Percentiles rank a stretch among this genome's conserved stretches.
These are phyloP conservation scores for Drosophila formosana DNA, from an alignment of 2,888 invertebrate species.

Conservation along the genomic window DNA sequence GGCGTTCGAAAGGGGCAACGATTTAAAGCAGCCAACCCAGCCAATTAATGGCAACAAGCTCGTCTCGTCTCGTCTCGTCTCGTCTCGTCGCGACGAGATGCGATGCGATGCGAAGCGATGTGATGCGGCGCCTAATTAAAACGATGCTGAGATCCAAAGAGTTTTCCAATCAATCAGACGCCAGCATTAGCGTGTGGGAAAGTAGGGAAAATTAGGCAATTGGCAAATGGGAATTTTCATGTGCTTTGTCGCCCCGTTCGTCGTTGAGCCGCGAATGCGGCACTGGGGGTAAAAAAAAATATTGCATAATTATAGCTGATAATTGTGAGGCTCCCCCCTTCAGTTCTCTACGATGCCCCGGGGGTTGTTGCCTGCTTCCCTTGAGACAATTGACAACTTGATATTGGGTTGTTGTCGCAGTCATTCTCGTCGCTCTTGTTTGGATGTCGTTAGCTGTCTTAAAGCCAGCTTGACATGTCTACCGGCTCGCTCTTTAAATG, in stretches of 20 bases:
- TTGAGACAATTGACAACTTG: constrained; percentile 67
- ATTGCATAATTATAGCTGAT: constrained; percentile 79
- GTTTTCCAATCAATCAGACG: constrained; percentile 79
- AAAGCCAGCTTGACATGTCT: constrained; percentile 71
- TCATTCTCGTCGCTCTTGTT: constrained; percentile 34
- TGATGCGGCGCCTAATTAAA: constrained; percentile 67
- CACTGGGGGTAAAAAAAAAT: constrained; percentile 24
- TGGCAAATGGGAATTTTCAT: constrained; percentile 63
- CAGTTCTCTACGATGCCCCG: constrained; percentile 13
- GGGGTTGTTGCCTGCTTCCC: constrained; percentile 64
- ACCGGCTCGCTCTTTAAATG: constrained; percentile 48
- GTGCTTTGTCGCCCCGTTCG: constrained; percentile 28
- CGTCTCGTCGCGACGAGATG: background rate
- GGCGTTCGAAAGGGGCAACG: constrained; percentile 26
- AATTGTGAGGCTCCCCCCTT: constrained; percentile 54
- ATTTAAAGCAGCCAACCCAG: constrained; percentile 67
- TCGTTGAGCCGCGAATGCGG: constrained; percentile 12
- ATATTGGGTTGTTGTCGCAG: constrained; percentile 53
- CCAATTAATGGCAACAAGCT: constrained; percentile 74
- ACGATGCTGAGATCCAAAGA: constrained; percentile 52
- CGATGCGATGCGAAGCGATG: constrained; percentile 1
- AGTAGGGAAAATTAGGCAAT: constrained; percentile 79
- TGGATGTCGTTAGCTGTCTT: constrained; percentile 61
- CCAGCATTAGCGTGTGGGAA: constrained; percentile 57
- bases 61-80: constrained; percentile 17